A percentile compares a stretch with the other conserved stretches of the same genome.
Conservation (phyloP, 2,888 invertebrate genomes). For the Drosophila histrio region DNA sequence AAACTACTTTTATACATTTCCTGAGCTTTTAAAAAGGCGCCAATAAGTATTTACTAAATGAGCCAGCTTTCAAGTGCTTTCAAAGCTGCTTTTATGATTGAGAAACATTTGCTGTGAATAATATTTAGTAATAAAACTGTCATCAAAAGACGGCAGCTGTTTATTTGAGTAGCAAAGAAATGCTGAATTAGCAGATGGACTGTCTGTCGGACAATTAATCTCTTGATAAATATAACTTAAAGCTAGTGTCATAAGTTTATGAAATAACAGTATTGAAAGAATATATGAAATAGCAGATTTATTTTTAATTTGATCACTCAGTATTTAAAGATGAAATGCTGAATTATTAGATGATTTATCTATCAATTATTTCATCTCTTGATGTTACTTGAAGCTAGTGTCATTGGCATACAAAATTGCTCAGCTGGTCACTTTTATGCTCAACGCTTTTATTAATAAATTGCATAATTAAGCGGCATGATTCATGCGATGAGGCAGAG, state of each 20-base stretch:
- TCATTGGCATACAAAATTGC: slow-evolving; percentile 20
- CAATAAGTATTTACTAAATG: neutral
- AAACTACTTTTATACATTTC: neutral
- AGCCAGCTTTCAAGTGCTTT: neutral
- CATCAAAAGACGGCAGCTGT: neutral
- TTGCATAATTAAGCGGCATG: slow-evolving; percentile 71
- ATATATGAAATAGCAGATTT: no score
- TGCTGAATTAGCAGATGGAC: neutral
- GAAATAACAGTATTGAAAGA: no score
- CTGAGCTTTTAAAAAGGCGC: neutral
- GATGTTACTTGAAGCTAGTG: slow-evolving; percentile 10
- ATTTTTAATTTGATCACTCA: no score
- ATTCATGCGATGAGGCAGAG: slow-evolving; percentile 36
- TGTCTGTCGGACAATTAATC: no score
- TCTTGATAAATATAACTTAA: neutral
- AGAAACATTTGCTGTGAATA: neutral
- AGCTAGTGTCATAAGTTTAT: slow-evolving; percentile 18
- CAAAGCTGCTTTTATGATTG: neutral
- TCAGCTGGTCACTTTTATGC: slow-evolving; percentile 16
- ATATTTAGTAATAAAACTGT: neutral
- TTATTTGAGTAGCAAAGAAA: neutral
- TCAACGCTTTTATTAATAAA: slow-evolving; percentile 67
- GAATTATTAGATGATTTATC: neutral
- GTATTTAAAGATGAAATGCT: neutral
- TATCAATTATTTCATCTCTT: no score